A percentile compares a stretch with the other conserved stretches of the same genome.
phyloP scores from a whole-genome alignment of 2,113 vertebrate genomes.

The Alligator mississippiensis region DNA sequence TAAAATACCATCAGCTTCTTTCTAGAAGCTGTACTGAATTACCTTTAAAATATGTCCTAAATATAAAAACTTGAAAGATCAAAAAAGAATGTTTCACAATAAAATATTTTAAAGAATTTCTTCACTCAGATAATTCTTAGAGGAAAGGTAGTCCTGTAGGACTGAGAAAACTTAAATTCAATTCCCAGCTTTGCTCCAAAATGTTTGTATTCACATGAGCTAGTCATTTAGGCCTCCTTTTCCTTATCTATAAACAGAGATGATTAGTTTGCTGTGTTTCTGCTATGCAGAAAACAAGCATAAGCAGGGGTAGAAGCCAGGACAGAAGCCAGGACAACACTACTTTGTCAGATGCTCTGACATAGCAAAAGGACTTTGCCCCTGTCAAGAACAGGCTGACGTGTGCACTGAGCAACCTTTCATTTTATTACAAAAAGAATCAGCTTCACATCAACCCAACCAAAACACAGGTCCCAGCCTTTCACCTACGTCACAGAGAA shows the following conservation, averaged over 20 bases:
- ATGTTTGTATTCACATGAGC: background rate
- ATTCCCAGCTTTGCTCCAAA: background rate
- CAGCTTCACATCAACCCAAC: too few species aligned
- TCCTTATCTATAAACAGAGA: background rate
- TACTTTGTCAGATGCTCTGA: too few species aligned
- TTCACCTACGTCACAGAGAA: too few species aligned
- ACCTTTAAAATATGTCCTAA: background rate
- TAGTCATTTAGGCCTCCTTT: background rate
- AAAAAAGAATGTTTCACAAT: background rate
- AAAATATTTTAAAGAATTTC: background rate
- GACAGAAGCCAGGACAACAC: too few species aligned
- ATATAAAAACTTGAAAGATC: rapidly evolving
- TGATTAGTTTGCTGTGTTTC: too few species aligned
- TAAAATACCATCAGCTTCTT: background rate
- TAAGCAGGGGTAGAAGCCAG: too few species aligned
- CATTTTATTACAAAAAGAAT: too few species aligned
- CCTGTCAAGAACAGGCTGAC: too few species aligned
- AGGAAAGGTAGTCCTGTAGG: background rate
- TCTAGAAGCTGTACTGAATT: background rate
- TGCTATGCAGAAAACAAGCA: too few species aligned
- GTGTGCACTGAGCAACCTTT: too few species aligned
- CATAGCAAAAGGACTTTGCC: too few species aligned
- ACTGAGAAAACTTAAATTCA: background rate
- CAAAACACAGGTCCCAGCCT: too few species aligned
- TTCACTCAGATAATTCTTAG: background rate